Evolutionary conservation across 2,888 invertebrate genomes (phyloP), one percentile per base, ranked within the genome.

Genomic region (Agrotis segetum): DNA sequence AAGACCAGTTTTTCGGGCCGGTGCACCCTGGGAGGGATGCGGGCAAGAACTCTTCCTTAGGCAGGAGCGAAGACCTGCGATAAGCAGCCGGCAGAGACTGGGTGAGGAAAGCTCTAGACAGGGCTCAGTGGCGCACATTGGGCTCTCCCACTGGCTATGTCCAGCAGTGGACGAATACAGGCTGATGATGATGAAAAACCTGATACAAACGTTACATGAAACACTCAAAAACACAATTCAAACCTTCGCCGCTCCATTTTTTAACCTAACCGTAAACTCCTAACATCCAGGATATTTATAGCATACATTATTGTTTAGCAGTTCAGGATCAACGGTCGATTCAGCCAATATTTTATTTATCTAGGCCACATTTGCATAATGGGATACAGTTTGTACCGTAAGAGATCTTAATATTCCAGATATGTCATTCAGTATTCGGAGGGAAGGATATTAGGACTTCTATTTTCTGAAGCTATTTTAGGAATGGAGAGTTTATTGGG

Each of bases 301-400:
- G 65, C 85, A 90, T 90, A 88, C 73, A 86, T 88, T 74, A 84
- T 81, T 77, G 72, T 71, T 85, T 83, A 87, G 75, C 81, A 87
- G 90, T 89, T 93, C 93, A 93, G 93, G 94, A 91, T 94, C 93
- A 94, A 92, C 89, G 91, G 88, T 90, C 93, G 81, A 56, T 74
- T 79, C 83, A 69, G 68, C 79, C 62, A 34, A 53, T 61, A 65
- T 50, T 66, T 84, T 80, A 79, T 87, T 86, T 86, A 87, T 87
- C 85, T 88, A 81, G 89, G 83, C 65, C 86, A 64, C 50, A 59
- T 87, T 84, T 77, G 59, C 85, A 88, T 89, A 88, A 87, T 83
- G 52, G 44, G 29, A 88, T 85, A 76, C 87, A 61, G 80, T 44
- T 63, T 24, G 47, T 60, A 58, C 65, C 73, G 82, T 59, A 52